Percentiles rank a stretch among this genome's conserved stretches.
These are phyloP conservation scores for Lithobius niger DNA, from an alignment of 1,140 invertebrate genomes.

Conservation along the genomic window DNA sequence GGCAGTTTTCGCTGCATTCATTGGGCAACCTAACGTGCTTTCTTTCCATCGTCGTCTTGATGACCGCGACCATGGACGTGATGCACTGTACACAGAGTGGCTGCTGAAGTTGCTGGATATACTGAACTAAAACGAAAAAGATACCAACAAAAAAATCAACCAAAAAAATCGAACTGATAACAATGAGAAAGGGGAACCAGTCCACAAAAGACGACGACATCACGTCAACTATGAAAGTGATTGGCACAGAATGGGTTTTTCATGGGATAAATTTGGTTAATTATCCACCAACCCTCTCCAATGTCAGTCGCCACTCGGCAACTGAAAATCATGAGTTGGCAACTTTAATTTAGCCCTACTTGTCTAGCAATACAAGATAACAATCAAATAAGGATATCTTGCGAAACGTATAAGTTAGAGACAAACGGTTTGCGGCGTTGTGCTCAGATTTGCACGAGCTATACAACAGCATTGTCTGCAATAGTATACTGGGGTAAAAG, in stretches of 20 bases:
- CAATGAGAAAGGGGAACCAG: neutral
- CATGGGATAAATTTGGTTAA: neutral
- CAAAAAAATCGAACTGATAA: neutral
- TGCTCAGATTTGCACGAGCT: too few relatives aligned
- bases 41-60: slow-evolving; percentile 42
- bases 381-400: too few relatives aligned
- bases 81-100: neutral
- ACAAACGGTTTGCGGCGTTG: too few relatives aligned
- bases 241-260: neutral
- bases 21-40: slow-evolving; percentile 41
- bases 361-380: too few relatives aligned
- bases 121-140: slow-evolving; percentile 7
- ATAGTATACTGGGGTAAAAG: too few relatives aligned
- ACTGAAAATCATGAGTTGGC: too few relatives aligned
- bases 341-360: too few relatives aligned
- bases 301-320: too few relatives aligned
- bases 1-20: slow-evolving; percentile 49
- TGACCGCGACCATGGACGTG: slow-evolving; percentile 8
- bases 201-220: neutral
- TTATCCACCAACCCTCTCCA: neutral
- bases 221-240: neutral
- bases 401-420: too few relatives aligned
- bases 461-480: too few relatives aligned
- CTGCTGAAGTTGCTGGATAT: neutral
- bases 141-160: neutral